Percentiles rank a stretch among this genome's conserved stretches.
Evolutionary conservation across 2,888 invertebrate genomes (phyloP).

Genomic region (Ceratothoa steindachneri): DNA sequence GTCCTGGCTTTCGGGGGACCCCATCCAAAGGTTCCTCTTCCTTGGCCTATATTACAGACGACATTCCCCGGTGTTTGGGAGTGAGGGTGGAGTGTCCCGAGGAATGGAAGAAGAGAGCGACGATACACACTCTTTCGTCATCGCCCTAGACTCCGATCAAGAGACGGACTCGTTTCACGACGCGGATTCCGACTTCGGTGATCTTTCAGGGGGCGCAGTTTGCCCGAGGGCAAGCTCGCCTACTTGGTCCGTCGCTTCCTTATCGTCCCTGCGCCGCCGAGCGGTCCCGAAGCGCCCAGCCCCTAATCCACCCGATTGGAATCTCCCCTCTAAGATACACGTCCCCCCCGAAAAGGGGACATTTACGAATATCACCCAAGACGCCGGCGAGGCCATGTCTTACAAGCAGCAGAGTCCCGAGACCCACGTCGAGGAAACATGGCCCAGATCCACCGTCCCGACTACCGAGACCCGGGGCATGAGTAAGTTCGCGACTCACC

Average conservation of each 20-base stretch:
- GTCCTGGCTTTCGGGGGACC: too few relatives aligned
- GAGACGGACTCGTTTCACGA: neutral
- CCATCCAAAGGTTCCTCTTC: too few relatives aligned
- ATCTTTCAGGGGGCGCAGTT: neutral
- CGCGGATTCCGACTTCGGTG: neutral
- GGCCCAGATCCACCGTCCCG: neutral
- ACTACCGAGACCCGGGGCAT: neutral
- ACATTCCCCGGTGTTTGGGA: too few relatives aligned
- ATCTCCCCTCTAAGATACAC: neutral
- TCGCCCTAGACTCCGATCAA: neutral
- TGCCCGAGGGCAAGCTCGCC: neutral
- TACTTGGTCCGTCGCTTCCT: neutral
- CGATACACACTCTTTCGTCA: slow-evolving; percentile 1
- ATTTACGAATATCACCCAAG: too few relatives aligned
- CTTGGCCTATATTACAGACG: too few relatives aligned
- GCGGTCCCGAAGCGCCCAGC: slow-evolving; percentile 24
- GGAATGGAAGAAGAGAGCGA: neutral
- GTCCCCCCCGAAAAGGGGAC: too few relatives aligned
- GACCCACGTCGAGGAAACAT: neutral
- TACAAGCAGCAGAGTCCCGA: neutral
- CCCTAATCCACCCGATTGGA: slow-evolving; percentile 17
- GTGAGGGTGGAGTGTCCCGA: too few relatives aligned
- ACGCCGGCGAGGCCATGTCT: neutral
- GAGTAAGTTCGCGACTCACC: neutral
- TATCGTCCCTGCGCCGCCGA: neutral